phyloP scores from a whole-genome alignment of 2,888 invertebrate genomes.

The Caenorhabditis sp. region DNA sequence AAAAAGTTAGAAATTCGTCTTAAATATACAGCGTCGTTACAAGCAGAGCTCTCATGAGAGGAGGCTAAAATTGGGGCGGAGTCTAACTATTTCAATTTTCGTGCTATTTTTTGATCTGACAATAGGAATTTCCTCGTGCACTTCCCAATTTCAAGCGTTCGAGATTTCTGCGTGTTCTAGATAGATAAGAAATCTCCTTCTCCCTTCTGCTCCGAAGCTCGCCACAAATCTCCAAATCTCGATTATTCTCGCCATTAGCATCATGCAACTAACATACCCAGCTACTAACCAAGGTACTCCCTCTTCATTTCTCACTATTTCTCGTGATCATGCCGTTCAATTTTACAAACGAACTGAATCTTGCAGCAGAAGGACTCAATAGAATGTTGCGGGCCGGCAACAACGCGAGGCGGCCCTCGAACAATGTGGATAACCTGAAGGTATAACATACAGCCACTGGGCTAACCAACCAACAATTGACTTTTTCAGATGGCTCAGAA shows the following conservation, averaged over 20 bases:
- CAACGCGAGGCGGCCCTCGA: conserved; percentile 35
- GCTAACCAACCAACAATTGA: not conserved
- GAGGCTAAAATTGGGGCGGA: no score
- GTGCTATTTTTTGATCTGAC: no score
- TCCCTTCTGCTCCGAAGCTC: not conserved
- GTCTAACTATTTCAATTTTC: no score
- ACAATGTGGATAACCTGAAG: conserved; percentile 45
- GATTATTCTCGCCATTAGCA: conserved; percentile 26
- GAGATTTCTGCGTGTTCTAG: not conserved
- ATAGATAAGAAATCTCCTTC: conserved; percentile 15
- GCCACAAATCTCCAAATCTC: not conserved
- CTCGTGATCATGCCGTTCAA: conserved; percentile 31
- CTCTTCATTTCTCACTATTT: conserved; percentile 36
- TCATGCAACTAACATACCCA: conserved; percentile 22
- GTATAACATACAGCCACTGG: not conserved
- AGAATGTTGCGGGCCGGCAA: conserved; percentile 50
- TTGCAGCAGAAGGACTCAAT: conserved; percentile 48
- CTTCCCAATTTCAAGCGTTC: not conserved
- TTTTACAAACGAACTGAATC: conserved; percentile 25
- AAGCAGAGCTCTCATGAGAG: no score
- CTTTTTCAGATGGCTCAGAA: conserved; percentile 35
- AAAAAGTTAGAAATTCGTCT: no score
- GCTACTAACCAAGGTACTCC: conserved; percentile 46
- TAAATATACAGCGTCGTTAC: no score
- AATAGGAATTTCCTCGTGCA: not conserved